A percentile compares a stretch with the other conserved stretches of the same genome.
phyloP scores from a whole-genome alignment of 2,888 invertebrate species.

The Dolichopus griseipennis region DNA sequence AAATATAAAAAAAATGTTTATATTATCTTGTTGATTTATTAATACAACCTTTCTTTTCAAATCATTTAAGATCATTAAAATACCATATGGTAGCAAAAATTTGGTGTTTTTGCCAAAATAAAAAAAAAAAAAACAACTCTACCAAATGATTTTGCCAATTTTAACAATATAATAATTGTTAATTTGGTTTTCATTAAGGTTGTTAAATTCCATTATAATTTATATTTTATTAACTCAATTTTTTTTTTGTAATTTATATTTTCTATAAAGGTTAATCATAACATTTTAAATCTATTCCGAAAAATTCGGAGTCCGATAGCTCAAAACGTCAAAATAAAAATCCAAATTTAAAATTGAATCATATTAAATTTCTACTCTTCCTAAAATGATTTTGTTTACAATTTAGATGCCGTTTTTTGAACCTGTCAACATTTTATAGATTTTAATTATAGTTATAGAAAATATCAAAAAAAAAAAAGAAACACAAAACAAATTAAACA shows the following conservation, averaged over 20 bases:
- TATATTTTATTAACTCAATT: not conserved
- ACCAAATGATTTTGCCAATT: not conserved
- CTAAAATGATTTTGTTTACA: not conserved
- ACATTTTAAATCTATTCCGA: not conserved
- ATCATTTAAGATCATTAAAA: not conserved
- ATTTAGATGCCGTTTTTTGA: not conserved
- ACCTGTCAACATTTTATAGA: not conserved
- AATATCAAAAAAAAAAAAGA: too few relatives aligned
- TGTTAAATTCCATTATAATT: not conserved
- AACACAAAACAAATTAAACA: too few relatives aligned
- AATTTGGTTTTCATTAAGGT: not conserved
- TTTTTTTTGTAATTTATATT: not conserved
- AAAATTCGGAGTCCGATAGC: not conserved
- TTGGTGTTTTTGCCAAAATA: not conserved
- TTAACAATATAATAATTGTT: not conserved
- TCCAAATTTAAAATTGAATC: not conserved
- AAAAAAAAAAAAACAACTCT: not conserved
- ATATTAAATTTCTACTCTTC: not conserved
- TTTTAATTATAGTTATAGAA: too few relatives aligned
- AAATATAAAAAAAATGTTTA: too few relatives aligned
- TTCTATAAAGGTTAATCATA: not conserved
- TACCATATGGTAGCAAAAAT: not conserved
- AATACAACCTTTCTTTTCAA: too few relatives aligned
- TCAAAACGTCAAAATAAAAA: not conserved
- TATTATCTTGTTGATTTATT: too few relatives aligned